A percentile compares a stretch with the other conserved stretches of the same genome.
phyloP scores from a whole-genome alignment of 1,140 invertebrate species.

The Drosophila virilis region DNA sequence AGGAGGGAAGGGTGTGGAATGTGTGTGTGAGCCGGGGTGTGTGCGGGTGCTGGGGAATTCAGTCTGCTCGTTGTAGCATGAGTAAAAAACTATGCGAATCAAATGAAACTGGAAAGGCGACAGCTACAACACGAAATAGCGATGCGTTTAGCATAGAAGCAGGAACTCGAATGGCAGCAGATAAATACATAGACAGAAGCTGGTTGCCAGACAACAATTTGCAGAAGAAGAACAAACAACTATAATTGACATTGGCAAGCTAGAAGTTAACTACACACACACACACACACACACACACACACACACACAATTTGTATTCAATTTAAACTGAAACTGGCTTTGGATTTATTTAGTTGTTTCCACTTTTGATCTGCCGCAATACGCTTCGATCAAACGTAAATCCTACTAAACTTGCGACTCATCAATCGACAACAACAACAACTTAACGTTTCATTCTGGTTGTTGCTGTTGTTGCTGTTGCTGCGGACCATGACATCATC shows the following conservation, averaged over 20 bases:
- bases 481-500: constrained; percentile 59
- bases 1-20: too few relatives aligned
- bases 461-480: constrained; percentile 19
- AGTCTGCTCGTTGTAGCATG: constrained; percentile 18
- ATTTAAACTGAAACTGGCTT: not conserved
- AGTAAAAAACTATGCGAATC: constrained; percentile 37
- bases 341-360: not conserved
- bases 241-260: not conserved
- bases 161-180: constrained; percentile 12
- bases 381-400: constrained; percentile 6
- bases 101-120: constrained; percentile 30
- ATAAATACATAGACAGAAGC: not conserved
- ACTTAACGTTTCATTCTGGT: not conserved
- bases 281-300: too few relatives aligned
- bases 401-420: constrained; percentile 24
- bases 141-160: constrained; percentile 44
- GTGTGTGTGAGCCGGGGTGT: too few relatives aligned
- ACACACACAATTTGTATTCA: not conserved
- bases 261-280: not conserved
- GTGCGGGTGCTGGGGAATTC: not conserved
- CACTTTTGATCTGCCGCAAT: constrained; percentile 8
- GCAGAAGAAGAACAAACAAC: not conserved
- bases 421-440: constrained; percentile 55
- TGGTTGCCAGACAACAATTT: too few relatives aligned
- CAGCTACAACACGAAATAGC: not conserved